These are phyloP conservation scores for Bombus terrestris DNA, from an alignment of 1,140 invertebrate genomes.

Conservation along the genomic window DNA sequence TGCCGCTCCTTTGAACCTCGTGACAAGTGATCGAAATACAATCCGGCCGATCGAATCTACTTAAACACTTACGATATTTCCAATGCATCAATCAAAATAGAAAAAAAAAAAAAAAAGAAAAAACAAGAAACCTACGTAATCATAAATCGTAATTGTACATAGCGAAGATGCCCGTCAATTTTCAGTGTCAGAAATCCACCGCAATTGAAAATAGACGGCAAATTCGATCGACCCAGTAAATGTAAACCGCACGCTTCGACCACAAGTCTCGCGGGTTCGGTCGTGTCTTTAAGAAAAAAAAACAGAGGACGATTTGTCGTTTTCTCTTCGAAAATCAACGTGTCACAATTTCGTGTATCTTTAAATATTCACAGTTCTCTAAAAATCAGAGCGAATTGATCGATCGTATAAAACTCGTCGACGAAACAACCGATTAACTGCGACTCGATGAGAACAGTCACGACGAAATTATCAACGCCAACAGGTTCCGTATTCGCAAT, in stretches of 20 bases:
- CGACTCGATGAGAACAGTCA: slow-evolving; percentile 2
- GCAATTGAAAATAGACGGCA: background rate
- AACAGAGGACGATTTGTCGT: background rate
- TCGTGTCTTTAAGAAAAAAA: background rate
- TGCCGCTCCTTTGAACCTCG: background rate
- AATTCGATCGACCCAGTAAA: slow-evolving; percentile 4
- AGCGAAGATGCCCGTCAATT: background rate
- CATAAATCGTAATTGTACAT: background rate
- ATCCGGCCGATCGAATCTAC: background rate
- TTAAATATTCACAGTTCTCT: background rate
- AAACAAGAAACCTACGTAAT: background rate
- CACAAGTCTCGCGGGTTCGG: background rate
- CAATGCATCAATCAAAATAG: no score
- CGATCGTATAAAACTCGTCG: background rate
- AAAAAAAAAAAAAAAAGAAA: background rate
- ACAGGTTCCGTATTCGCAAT: slow-evolving; percentile 14
- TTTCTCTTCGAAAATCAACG: background rate
- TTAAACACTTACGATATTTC: background rate
- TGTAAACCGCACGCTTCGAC: slow-evolving; percentile 4
- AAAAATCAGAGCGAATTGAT: slow-evolving; percentile 2
- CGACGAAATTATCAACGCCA: slow-evolving; percentile 45
- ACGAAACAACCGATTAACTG: background rate
- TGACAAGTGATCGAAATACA: slow-evolving; percentile 8
- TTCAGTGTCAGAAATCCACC: slow-evolving; percentile 3
- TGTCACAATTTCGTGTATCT: background rate